Evolutionary conservation across 2,797 vertebrate species (phyloP).

Genomic region (Ispidina lecontei): DNA sequence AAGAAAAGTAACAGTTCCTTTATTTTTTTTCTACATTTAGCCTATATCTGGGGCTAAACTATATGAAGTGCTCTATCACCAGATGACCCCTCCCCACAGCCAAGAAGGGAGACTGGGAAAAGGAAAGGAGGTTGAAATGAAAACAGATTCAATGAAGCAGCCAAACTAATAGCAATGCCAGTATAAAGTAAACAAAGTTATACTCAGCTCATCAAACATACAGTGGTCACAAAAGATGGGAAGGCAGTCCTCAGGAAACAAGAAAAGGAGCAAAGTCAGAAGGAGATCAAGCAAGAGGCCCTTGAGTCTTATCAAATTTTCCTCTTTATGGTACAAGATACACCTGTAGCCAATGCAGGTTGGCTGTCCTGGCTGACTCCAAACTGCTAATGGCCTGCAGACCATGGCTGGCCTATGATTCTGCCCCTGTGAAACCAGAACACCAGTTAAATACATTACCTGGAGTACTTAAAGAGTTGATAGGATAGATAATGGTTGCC

Average conservation of each 20-base stretch:
- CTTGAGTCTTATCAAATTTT: neutral
- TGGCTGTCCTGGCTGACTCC: neutral
- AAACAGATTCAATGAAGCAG: neutral
- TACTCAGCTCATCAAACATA: neutral
- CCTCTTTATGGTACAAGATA: neutral
- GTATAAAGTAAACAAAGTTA: neutral
- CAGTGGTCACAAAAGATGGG: neutral
- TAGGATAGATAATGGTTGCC: neutral
- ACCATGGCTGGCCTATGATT: neutral
- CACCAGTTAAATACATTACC: neutral
- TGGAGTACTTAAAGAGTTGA: neutral
- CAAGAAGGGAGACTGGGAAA: neutral
- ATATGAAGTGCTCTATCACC: neutral
- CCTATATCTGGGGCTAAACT: neutral
- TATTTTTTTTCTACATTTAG: neutral
- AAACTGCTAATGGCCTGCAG: neutral
- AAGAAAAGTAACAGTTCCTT: slow-evolving; percentile 3
- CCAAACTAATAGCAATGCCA: neutral
- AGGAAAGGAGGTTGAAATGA: neutral
- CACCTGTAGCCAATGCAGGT: neutral
- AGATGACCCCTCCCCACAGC: neutral
- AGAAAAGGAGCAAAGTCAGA: neutral
- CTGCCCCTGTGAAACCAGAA: neutral
- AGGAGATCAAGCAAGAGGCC: neutral
- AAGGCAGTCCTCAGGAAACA: neutral